Conservation (phyloP, 1,140 invertebrate species). For the Orussus abietinus region DNA sequence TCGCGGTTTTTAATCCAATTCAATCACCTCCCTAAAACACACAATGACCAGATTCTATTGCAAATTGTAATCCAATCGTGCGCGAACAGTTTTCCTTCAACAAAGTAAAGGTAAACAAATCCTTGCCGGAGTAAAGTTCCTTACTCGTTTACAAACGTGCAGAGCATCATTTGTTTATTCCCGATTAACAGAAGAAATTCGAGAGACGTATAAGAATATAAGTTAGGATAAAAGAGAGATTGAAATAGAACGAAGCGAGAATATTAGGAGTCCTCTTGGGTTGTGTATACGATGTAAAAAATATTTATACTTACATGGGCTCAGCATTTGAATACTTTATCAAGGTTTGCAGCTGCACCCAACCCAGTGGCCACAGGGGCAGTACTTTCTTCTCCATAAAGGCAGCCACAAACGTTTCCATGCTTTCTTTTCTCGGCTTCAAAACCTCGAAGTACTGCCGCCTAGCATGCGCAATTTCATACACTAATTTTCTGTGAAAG, state of each 20-base stretch:
- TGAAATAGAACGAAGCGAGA: too few species aligned
- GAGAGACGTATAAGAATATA: too few species aligned
- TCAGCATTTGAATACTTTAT: slow-evolving; percentile 37
- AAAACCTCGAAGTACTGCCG: slow-evolving; percentile 42
- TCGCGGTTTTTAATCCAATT: slow-evolving; percentile 25
- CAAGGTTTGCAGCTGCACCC: slow-evolving; percentile 49
- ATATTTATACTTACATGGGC: slow-evolving; percentile 33
- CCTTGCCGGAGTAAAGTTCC: too few species aligned
- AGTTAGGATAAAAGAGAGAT: too few species aligned
- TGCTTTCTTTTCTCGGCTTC: slow-evolving; percentile 53
- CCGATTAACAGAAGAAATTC: too few species aligned
- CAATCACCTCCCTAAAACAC: slow-evolving; percentile 38
- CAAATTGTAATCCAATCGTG: too few species aligned
- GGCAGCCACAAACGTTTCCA: slow-evolving; percentile 54
- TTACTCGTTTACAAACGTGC: too few species aligned
- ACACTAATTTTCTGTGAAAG: slow-evolving; percentile 36
- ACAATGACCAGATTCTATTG: slow-evolving; percentile 32
- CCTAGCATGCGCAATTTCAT: slow-evolving; percentile 35
- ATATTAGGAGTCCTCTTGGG: too few species aligned
- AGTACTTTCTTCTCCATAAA: slow-evolving; percentile 57
- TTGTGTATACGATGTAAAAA: too few species aligned
- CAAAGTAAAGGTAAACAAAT: too few species aligned
- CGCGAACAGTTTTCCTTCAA: too few species aligned
- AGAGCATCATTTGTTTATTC: too few species aligned
- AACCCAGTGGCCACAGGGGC: slow-evolving; percentile 59